Evolutionary conservation across 2,888 invertebrate species (phyloP).

Genomic region (Heteropelma amictum): DNA sequence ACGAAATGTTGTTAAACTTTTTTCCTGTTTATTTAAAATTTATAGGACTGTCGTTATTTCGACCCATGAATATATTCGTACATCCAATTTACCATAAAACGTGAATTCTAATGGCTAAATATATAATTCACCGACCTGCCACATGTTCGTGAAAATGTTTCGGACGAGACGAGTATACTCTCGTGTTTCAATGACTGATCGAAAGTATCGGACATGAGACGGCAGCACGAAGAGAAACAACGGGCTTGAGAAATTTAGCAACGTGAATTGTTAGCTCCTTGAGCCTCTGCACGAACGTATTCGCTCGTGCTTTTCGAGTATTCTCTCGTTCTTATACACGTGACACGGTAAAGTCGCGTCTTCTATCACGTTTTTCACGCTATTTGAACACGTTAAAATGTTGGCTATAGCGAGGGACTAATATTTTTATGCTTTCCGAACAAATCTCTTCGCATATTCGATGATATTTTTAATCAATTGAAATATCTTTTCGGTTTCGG

Average conservation of each 20-base stretch:
- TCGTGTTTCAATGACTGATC: neutral
- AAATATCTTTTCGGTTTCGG: too few relatives aligned
- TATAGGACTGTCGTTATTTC: too few relatives aligned
- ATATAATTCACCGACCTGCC: neutral
- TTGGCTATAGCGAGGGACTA: too few relatives aligned
- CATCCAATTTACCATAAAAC: neutral
- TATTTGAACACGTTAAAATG: neutral
- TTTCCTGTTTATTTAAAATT: too few relatives aligned
- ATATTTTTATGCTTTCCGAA: too few relatives aligned
- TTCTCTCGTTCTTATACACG: neutral
- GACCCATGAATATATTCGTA: too few relatives aligned
- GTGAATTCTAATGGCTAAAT: neutral
- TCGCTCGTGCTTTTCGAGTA: neutral
- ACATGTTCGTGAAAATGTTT: neutral
- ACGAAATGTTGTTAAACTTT: too few relatives aligned
- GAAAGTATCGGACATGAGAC: neutral
- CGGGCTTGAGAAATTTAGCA: neutral
- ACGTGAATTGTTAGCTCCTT: neutral
- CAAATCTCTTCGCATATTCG: neutral
- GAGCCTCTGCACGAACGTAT: neutral
- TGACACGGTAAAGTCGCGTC: neutral
- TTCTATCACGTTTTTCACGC: constrained; percentile 4
- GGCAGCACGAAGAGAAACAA: neutral
- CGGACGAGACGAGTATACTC: neutral
- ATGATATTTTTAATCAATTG: neutral